Conservation (phyloP, 35 echinoderm and acorn worm genomes). For the Apostichopus parvimensis region DNA sequence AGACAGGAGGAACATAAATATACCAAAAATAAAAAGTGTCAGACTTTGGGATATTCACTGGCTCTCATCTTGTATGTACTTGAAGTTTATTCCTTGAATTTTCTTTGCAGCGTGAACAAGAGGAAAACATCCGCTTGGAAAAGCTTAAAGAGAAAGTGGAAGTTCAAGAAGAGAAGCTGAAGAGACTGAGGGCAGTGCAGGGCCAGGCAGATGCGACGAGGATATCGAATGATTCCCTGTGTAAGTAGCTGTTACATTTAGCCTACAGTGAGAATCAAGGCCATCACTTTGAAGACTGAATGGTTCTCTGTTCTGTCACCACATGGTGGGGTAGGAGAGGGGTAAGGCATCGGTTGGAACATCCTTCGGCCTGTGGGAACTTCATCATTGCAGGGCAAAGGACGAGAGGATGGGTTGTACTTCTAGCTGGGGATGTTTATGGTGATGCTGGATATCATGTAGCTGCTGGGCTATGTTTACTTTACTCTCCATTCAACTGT, state of each 20-base stretch:
- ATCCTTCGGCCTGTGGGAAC: too few relatives aligned
- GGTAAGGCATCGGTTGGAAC: background rate
- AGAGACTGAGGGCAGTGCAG: constrained; percentile 72
- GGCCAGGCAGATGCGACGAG: constrained; percentile 85
- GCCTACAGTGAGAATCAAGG: background rate
- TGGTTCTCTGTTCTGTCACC: background rate
- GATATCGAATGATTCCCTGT: constrained; percentile 74
- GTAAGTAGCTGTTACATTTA: constrained; percentile 67
- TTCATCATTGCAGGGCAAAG: too few relatives aligned
- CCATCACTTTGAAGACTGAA: background rate
- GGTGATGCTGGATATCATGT: too few relatives aligned
- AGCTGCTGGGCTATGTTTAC: too few relatives aligned
- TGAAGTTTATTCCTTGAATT: background rate
- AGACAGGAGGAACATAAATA: too few relatives aligned
- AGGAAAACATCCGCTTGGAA: constrained; percentile 85
- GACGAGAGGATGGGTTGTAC: too few relatives aligned
- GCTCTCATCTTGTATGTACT: too few relatives aligned
- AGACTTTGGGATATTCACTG: too few relatives aligned
- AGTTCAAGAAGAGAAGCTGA: constrained; percentile 81
- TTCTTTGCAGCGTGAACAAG: constrained; percentile 68
- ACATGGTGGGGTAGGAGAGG: background rate
- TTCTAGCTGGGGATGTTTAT: too few relatives aligned
- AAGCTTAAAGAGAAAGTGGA: constrained; percentile 85
- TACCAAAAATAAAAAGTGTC: too few relatives aligned
- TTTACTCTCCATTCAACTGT: too few relatives aligned